Percentiles rank a stretch among this genome's conserved stretches.
phyloP scores from a whole-genome alignment of 2,888 invertebrate species.

The Tricholauxania praeusta region DNA sequence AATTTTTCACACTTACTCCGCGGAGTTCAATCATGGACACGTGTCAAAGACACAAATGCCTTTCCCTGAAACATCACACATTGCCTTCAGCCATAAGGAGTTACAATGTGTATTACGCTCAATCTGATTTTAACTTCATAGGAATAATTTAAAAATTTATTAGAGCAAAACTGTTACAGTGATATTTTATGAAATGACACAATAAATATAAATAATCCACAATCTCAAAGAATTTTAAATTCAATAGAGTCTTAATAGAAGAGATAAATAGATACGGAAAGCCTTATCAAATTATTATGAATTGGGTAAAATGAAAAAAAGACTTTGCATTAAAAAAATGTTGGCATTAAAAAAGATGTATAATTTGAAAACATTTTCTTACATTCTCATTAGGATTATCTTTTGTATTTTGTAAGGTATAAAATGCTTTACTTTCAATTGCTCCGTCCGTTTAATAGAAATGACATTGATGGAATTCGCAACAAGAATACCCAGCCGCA shows the following conservation, averaged over 20 bases:
- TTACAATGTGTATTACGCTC: constrained; percentile 46
- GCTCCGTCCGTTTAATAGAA: background rate
- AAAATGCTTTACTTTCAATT: background rate
- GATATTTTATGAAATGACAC: too few relatives aligned
- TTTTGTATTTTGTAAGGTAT: constrained; percentile 12
- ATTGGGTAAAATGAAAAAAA: too few relatives aligned
- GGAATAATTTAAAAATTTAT: background rate
- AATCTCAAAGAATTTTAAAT: too few relatives aligned
- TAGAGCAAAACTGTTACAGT: too few relatives aligned
- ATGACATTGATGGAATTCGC: constrained; percentile 10
- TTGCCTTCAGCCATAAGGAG: background rate
- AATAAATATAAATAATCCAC: too few relatives aligned
- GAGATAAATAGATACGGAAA: too few relatives aligned
- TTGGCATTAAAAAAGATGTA: too few relatives aligned
- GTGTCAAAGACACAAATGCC: constrained; percentile 42
- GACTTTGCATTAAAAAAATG: too few relatives aligned
- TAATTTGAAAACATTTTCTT: background rate
- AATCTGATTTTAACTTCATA: constrained; percentile 37
- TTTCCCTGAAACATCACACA: constrained; percentile 6
- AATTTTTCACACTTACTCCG: constrained; percentile 51
- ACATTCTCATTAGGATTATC: constrained; percentile 31
- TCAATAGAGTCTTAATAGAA: too few relatives aligned
- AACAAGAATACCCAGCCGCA: background rate
- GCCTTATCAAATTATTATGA: too few relatives aligned
- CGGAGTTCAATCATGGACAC: constrained; percentile 50